Conservation (phyloP, 2,113 vertebrate species). For the Stercorarius parasiticus region DNA sequence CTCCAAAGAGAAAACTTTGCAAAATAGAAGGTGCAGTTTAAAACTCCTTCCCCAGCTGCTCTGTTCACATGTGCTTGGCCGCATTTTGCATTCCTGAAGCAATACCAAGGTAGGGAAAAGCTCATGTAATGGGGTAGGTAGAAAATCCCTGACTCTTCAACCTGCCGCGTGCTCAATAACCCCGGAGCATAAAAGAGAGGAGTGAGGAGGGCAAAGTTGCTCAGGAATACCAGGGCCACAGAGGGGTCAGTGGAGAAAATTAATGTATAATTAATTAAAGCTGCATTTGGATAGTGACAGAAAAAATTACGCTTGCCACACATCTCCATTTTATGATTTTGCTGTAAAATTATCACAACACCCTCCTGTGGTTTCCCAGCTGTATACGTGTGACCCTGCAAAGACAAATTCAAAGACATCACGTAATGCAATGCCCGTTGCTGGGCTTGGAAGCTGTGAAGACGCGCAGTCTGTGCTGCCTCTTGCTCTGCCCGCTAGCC, state of each 20-base stretch:
- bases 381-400: slow-evolving; percentile 4
- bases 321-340: neutral
- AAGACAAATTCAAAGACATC: neutral
- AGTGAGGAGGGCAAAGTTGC: neutral
- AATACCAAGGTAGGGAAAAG: neutral
- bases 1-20: neutral
- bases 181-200: neutral
- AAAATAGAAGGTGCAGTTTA: neutral
- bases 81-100: neutral
- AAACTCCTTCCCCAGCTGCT: neutral
- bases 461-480: neutral
- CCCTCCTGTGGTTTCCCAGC: neutral
- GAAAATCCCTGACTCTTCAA: neutral
- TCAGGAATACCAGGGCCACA: neutral
- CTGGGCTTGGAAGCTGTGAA: neutral
- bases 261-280: neutral
- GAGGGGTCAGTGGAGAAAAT: neutral
- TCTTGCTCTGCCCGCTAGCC: neutral
- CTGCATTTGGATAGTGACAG: neutral
- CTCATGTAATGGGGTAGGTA: neutral
- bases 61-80: neutral
- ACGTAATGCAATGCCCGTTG: neutral
- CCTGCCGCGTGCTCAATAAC: neutral
- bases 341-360: neutral
- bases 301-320: neutral